phyloP scores from a whole-genome alignment of 2,113 vertebrate genomes.

The Ginglymostoma cirratum region DNA sequence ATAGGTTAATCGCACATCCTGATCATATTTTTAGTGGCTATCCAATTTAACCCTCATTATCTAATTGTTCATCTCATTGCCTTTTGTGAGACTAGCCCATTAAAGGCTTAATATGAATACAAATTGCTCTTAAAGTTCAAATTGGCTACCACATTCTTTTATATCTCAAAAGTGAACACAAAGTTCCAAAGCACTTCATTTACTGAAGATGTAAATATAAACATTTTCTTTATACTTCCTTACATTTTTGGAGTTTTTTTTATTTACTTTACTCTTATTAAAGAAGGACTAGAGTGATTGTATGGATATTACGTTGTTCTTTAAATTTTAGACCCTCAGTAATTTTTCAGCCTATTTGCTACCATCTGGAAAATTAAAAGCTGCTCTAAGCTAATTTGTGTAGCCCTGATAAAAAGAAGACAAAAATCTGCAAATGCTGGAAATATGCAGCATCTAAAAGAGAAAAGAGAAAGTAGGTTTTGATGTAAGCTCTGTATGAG shows the following conservation, averaged over 20 bases:
- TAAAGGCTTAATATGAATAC: not conserved
- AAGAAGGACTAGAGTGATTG: not conserved
- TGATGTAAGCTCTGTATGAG: not conserved
- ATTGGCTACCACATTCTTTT: not conserved
- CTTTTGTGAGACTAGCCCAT: not conserved
- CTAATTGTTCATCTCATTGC: not conserved
- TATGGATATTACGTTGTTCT: not conserved
- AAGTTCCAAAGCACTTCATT: not conserved
- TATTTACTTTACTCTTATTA: not conserved
- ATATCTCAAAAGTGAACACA: not conserved
- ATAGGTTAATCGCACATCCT: not conserved
- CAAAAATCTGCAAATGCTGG: not conserved
- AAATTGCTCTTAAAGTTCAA: not conserved
- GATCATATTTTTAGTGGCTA: not conserved
- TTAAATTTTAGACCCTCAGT: not conserved
- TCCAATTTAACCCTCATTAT: not conserved
- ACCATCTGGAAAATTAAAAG: not conserved
- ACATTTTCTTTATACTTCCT: not conserved
- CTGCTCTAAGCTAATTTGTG: not conserved
- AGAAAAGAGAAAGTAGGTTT: not conserved
- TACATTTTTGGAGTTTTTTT: not conserved
- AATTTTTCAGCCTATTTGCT: not conserved
- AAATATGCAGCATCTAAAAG: not conserved
- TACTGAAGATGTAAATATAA: not conserved
- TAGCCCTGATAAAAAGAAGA: not conserved